phyloP scores from a whole-genome alignment of 2,113 vertebrate species.

The Tenebrosternarchus preto region DNA sequence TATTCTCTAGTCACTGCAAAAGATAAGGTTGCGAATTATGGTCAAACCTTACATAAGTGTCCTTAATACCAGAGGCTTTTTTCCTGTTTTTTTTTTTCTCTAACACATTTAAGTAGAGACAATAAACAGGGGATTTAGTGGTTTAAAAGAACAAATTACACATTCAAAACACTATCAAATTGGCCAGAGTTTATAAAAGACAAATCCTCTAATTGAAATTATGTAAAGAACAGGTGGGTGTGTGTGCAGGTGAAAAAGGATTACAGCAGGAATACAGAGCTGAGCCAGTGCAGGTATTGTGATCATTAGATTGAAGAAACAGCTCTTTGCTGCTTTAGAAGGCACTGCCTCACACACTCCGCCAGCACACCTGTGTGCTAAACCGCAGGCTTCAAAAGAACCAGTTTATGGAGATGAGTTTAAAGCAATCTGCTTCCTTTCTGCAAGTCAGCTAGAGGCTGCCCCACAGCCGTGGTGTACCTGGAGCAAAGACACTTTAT shows the following conservation, averaged over 20 bases:
- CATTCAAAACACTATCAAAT: constrained; percentile 4
- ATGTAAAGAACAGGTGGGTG: neutral
- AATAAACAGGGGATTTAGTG: neutral
- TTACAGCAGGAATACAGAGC: neutral
- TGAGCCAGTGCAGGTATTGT: constrained; percentile 1
- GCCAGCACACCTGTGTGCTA: constrained; percentile 13
- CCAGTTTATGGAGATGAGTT: constrained; percentile 13
- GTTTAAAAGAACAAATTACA: neutral
- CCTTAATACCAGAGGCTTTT: neutral
- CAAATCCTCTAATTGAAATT: neutral
- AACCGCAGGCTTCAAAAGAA: constrained; percentile 12
- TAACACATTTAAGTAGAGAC: neutral
- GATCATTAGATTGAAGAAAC: constrained; percentile 10
- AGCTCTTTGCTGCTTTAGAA: constrained; percentile 11
- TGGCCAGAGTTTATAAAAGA: constrained; percentile 5
- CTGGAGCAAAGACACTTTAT: neutral
- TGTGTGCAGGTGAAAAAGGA: neutral
- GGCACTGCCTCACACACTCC: neutral
- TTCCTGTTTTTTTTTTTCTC: neutral
- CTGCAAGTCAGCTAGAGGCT: neutral
- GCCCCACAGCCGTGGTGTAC: neutral
- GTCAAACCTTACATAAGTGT: neutral
- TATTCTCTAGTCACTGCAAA: neutral
- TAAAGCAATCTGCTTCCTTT: neutral
- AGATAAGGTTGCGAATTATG: neutral